Percentiles rank a stretch among this genome's conserved stretches.
phyloP scores from a whole-genome alignment of 2,113 vertebrate species.

The Haplochromis vanheusdeni region DNA sequence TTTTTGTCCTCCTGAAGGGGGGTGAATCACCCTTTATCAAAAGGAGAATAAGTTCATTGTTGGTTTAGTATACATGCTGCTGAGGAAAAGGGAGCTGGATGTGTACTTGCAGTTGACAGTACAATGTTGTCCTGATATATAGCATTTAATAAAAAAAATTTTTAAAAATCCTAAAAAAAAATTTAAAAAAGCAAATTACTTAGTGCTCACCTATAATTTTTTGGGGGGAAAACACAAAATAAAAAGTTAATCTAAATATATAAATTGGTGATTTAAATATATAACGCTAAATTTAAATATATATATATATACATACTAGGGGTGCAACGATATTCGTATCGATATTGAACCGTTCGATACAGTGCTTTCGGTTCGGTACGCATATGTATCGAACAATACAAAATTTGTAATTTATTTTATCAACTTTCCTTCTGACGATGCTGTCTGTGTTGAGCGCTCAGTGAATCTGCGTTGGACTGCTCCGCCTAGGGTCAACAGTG shows the following conservation, averaged over 20 bases:
- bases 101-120: not conserved
- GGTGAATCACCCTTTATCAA: not conserved
- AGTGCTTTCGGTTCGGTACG: no score
- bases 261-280: not conserved
- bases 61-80: not conserved
- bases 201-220: not conserved
- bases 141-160: not conserved
- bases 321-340: no score
- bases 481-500: no score
- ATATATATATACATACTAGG: not conserved
- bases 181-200: not conserved
- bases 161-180: not conserved
- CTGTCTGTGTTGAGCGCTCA: no score
- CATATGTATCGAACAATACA: no score
- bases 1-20: not conserved
- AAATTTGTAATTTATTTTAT: no score
- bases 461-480: no score
- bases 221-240: accelerated
- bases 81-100: not conserved
- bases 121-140: not conserved
- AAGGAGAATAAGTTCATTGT: not conserved
- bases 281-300: accelerated
- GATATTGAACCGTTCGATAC: no score
- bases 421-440: no score
- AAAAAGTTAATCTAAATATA: not conserved